phyloP scores from a whole-genome alignment of 2,113 vertebrate genomes.

The Tragelaphus scriptus region DNA sequence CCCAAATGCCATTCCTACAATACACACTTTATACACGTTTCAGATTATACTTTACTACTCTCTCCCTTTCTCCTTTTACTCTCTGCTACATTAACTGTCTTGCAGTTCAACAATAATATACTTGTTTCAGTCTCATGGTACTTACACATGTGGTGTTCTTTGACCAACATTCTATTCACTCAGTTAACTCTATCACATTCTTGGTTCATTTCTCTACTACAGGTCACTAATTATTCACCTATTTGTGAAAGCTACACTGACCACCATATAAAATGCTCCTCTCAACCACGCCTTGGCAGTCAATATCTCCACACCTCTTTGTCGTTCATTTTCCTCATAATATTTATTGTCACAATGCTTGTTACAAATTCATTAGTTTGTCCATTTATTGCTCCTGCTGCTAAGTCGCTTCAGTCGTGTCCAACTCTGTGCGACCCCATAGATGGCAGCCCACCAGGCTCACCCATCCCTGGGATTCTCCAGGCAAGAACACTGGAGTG shows the following conservation, averaged over 20 bases:
- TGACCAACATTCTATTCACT: neutral
- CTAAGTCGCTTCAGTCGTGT: too few relatives aligned
- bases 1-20: too few relatives aligned
- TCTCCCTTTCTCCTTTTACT: neutral
- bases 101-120: neutral
- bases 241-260: neutral
- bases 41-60: neutral
- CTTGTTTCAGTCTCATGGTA: neutral
- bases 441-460: too few relatives aligned
- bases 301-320: neutral
- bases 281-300: accelerated
- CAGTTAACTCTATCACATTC: neutral
- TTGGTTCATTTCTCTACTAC: neutral
- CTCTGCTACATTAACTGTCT: neutral
- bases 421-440: too few relatives aligned
- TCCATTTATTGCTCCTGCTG: neutral
- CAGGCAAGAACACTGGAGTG: too few relatives aligned
- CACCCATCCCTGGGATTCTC: too few relatives aligned
- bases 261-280: neutral
- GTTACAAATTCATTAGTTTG: neutral
- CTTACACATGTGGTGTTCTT: neutral
- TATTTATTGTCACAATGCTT: neutral
- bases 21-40: accelerated
- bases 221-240: neutral
- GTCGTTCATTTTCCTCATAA: neutral